phyloP scores from a whole-genome alignment of 2,113 vertebrate genomes.

The Brienomyrus longianalis region DNA sequence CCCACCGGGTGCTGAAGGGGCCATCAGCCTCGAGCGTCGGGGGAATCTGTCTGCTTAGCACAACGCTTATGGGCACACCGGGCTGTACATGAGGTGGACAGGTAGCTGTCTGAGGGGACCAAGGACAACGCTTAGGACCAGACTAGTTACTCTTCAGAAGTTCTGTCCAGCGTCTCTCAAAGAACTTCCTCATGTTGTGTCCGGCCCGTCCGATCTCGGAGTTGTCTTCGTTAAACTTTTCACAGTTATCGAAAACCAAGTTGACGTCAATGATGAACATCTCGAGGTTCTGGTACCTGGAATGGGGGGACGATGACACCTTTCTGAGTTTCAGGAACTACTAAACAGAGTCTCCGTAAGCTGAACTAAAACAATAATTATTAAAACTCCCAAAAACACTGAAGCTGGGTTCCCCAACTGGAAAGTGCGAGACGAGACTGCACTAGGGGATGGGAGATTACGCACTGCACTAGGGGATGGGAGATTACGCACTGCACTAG shows the following conservation, averaged over 20 bases:
- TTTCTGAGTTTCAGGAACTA: not conserved
- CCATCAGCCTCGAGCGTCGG: not conserved
- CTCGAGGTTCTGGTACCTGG: slow-evolving; percentile 80
- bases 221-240: slow-evolving; percentile 99
- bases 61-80: slow-evolving; percentile 48
- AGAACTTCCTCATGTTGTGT: slow-evolving; percentile 97
- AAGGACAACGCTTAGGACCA: slow-evolving; percentile 42
- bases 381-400: not conserved
- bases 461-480: slow-evolving; percentile 68
- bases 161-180: slow-evolving; percentile 98
- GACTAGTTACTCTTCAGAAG: slow-evolving; percentile 92
- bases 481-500: slow-evolving; percentile 72
- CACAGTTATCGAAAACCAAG: slow-evolving; percentile 98
- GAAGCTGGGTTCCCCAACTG: not conserved
- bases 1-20: not conserved
- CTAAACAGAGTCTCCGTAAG: not conserved
- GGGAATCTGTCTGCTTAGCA: not conserved
- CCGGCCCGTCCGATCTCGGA: slow-evolving; percentile 96
- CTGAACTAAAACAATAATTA: not conserved
- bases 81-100: slow-evolving; percentile 62
- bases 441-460: slow-evolving; percentile 32
- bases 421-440: not conserved
- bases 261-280: slow-evolving; percentile 94
- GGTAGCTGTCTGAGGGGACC: slow-evolving; percentile 66
- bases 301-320: not conserved